Evolutionary conservation across 2,888 invertebrate genomes (phyloP).

Genomic region (Gastrophysa polygoni): DNA sequence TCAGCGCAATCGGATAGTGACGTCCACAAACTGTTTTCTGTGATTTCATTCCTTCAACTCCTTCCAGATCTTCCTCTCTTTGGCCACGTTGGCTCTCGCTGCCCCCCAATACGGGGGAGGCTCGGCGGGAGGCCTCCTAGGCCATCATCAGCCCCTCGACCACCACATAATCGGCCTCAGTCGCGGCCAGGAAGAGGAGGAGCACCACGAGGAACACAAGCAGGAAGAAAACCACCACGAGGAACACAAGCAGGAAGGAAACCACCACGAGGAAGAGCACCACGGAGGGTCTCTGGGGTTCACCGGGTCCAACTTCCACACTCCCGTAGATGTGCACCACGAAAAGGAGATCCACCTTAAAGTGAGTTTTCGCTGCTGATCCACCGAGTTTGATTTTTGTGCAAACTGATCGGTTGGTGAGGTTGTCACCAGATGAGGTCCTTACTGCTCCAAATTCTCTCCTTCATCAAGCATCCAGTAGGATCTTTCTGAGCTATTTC

Average conservation of each 20-base stretch:
- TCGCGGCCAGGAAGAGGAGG: conserved; percentile 40
- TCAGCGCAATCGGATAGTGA: too few relatives aligned
- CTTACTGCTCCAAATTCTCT: too few relatives aligned
- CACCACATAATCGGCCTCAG: conserved; percentile 42
- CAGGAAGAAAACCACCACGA: not conserved
- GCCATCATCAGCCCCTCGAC: conserved; percentile 36
- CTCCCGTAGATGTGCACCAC: conserved; percentile 48
- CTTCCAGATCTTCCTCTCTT: conserved; percentile 33
- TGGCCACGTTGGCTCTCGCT: conserved; percentile 29
- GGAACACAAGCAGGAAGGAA: not conserved
- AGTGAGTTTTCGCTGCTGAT: conserved; percentile 31
- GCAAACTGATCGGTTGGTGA: too few relatives aligned
- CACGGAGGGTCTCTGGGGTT: conserved; percentile 37
- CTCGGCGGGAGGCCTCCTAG: conserved; percentile 41
- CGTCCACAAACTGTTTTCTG: too few relatives aligned
- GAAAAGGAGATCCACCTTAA: conserved; percentile 49
- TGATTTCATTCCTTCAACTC: conserved; percentile 3
- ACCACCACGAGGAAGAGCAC: conserved; percentile 12
- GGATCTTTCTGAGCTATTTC: too few relatives aligned
- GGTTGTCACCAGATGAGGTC: too few relatives aligned
- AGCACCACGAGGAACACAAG: not conserved
- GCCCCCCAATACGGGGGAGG: conserved; percentile 39
- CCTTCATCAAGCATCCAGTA: too few relatives aligned
- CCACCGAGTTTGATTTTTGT: too few relatives aligned
- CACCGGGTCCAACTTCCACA: conserved; percentile 45